These are phyloP conservation scores for Drosophila kikkawai DNA, from an alignment of 1,140 invertebrate species.

Conservation along the genomic window DNA sequence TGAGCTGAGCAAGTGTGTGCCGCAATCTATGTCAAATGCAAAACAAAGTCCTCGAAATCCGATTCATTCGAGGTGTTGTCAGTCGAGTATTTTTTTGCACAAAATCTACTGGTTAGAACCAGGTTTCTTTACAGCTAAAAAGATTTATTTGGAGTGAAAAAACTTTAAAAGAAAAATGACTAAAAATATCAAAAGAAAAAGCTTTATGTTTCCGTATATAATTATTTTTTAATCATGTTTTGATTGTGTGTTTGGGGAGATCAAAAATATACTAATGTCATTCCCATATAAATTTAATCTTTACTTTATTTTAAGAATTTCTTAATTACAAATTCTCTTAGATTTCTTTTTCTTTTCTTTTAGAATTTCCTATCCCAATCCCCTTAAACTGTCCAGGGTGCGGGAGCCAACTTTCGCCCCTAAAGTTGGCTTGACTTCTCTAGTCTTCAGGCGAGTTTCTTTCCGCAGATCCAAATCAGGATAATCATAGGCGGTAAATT, in stretches of 20 bases:
- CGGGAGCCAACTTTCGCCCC: slow-evolving; percentile 1
- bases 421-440: not conserved
- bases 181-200: not conserved
- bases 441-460: not conserved
- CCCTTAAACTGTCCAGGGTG: slow-evolving; percentile 45
- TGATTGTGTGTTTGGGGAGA: not conserved
- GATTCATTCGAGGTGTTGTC: slow-evolving; percentile 16
- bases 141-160: not conserved
- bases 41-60: slow-evolving; percentile 29
- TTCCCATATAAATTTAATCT: not conserved
- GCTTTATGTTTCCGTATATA: not conserved
- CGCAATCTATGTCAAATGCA: slow-evolving; percentile 67
- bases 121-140: not conserved
- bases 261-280: not conserved
- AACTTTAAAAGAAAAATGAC: not conserved
- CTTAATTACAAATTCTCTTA: not conserved
- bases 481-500: not conserved
- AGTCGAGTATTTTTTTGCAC: slow-evolving; percentile 3
- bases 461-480: not conserved
- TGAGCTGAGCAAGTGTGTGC: slow-evolving; percentile 20
- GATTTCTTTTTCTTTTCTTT: accelerated
- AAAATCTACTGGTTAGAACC: not conserved
- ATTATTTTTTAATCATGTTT: not conserved
- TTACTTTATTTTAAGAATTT: too few relatives aligned
- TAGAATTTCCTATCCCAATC: slow-evolving; percentile 18